Evolutionary conservation across 2,888 invertebrate genomes (phyloP).

Genomic region (Marasmarcha lunaedactyla): DNA sequence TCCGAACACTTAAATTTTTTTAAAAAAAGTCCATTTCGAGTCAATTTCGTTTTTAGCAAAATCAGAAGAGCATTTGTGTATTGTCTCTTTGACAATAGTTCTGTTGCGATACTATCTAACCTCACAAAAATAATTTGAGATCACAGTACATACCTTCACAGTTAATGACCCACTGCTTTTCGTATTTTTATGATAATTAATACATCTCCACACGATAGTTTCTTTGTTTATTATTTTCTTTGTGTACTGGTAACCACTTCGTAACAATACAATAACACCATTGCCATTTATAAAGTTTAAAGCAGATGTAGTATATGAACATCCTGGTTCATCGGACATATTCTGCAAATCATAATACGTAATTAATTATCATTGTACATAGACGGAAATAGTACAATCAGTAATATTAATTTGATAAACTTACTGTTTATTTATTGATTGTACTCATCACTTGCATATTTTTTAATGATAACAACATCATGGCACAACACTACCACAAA

Average conservation of each 20-base stretch:
- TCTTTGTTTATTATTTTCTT: constrained; percentile 1
- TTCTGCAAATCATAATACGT: not conserved
- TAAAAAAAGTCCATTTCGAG: too few species aligned
- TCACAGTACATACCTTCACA: constrained; percentile 1
- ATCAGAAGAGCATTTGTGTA: too few species aligned
- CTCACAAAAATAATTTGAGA: too few species aligned
- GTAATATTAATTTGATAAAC: too few species aligned
- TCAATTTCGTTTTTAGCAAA: too few species aligned
- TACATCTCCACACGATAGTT: not conserved
- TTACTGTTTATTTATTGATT: not conserved
- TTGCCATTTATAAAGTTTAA: not conserved
- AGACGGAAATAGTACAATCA: not conserved
- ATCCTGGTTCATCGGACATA: too few species aligned
- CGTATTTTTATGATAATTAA: not conserved
- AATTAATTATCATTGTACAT: not conserved
- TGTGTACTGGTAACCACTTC: constrained; percentile 1
- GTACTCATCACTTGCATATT: not conserved
- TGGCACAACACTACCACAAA: not conserved
- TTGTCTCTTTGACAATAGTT: too few species aligned
- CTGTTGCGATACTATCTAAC: too few species aligned
- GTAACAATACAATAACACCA: not conserved
- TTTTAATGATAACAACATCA: not conserved
- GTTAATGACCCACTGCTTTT: not conserved
- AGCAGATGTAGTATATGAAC: not conserved
- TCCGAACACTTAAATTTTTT: too few species aligned